Evolutionary conservation across 92 coral and sea anemone genomes (phyloP).

Genomic region (Diadumene lineata): DNA sequence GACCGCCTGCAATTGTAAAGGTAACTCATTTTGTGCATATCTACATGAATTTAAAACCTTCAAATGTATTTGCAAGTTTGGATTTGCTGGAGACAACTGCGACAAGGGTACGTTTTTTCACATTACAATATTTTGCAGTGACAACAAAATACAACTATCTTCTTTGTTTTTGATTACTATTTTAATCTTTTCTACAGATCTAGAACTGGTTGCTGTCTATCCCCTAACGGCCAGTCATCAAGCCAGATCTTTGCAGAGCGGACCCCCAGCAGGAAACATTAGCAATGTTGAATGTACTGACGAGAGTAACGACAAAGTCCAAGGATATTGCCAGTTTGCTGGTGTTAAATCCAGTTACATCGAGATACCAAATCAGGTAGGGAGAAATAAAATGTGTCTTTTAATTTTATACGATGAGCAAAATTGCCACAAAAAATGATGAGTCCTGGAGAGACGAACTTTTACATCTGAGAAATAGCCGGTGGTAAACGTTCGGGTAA

Average conservation of each 20-base stretch:
- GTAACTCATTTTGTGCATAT: neutral
- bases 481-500: too few species aligned
- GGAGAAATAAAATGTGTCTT: too few species aligned
- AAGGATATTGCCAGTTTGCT: slow-evolving; percentile 36
- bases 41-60: neutral
- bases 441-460: too few species aligned
- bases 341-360: slow-evolving; percentile 57
- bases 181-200: neutral
- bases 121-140: too few species aligned
- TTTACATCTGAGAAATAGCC: too few species aligned
- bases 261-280: slow-evolving; percentile 30
- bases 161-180: neutral
- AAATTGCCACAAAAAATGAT: too few species aligned
- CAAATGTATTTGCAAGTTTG: neutral
- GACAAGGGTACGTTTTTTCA: neutral
- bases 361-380: slow-evolving; percentile 49
- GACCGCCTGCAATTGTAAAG: neutral
- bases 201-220: slow-evolving; percentile 47
- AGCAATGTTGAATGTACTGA: slow-evolving; percentile 34
- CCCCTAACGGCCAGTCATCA: slow-evolving; percentile 42
- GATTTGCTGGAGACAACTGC: neutral
- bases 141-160: neutral
- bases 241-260: slow-evolving; percentile 51
- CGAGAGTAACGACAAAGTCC: slow-evolving; percentile 28
- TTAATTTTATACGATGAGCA: too few species aligned